Evolutionary conservation across 2,113 vertebrate species (phyloP).

Genomic region (Podarcis raffonei): DNA sequence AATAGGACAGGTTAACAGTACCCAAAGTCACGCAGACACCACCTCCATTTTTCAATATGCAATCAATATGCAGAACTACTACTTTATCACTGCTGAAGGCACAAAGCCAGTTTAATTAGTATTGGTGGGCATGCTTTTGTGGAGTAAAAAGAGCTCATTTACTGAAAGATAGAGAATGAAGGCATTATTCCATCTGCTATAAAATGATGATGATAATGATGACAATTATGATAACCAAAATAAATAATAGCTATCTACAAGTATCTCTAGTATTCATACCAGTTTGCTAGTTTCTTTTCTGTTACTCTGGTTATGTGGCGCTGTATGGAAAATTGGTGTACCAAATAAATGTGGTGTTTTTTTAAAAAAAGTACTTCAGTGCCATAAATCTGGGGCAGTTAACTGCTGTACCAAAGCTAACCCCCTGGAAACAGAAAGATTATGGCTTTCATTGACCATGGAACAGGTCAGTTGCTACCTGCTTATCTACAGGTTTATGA

Average conservation of each 20-base stretch:
- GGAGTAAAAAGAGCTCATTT: constrained; percentile 2
- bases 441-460: neutral
- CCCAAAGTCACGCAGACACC: neutral
- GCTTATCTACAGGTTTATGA: neutral
- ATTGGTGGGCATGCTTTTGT: constrained; percentile 7
- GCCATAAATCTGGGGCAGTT: neutral
- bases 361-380: neutral
- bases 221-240: constrained; percentile 13
- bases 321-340: neutral
- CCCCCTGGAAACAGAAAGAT: neutral
- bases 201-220: constrained; percentile 9
- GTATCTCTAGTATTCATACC: neutral
- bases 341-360: neutral
- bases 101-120: constrained; percentile 26
- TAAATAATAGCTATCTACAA: constrained; percentile 14
- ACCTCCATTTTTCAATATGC: constrained; percentile 3
- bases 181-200: neutral
- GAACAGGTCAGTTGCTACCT: neutral
- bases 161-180: neutral
- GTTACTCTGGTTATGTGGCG: neutral
- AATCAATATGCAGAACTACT: constrained; percentile 17
- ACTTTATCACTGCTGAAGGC: neutral
- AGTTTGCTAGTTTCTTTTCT: neutral
- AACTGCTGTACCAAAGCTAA: neutral
- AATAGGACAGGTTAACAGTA: neutral